Conservation (phyloP, 1,140 invertebrate species). For the Drosophila virilis region DNA sequence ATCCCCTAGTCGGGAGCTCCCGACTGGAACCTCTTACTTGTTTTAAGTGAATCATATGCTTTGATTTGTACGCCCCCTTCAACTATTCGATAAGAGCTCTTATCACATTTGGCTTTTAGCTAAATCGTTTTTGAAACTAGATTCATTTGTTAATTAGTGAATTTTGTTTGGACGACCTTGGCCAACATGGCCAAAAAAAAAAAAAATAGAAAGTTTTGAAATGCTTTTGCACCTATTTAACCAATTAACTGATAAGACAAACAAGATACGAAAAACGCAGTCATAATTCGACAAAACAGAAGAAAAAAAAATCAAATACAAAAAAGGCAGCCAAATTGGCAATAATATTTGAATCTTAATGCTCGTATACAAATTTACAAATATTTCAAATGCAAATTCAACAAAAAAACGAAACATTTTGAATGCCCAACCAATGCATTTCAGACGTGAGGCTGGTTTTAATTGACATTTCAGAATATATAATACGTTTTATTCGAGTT, state of each 20-base stretch:
- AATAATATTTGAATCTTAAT: neutral
- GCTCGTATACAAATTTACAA: neutral
- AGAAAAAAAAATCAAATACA: neutral
- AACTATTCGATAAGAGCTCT: slow-evolving; percentile 21
- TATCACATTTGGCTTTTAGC: slow-evolving; percentile 13
- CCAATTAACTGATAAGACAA: slow-evolving; percentile 32
- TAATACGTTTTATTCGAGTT: too few species aligned
- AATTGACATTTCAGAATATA: too few species aligned
- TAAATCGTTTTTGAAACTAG: slow-evolving; percentile 9
- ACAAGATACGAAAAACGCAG: slow-evolving; percentile 7
- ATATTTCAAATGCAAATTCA: neutral
- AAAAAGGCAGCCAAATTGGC: neutral
- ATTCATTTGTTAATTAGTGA: slow-evolving; percentile 15
- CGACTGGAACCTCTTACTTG: too few species aligned
- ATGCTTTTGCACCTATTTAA: slow-evolving; percentile 5
- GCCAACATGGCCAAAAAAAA: slow-evolving; percentile 2
- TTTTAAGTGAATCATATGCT: slow-evolving; percentile 9
- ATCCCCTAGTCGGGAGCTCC: too few species aligned
- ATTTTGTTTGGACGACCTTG: slow-evolving; percentile 36
- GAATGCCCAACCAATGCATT: neutral
- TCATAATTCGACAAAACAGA: neutral
- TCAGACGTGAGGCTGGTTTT: neutral
- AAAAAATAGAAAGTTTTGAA: slow-evolving; percentile 38
- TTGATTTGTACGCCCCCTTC: slow-evolving; percentile 37
- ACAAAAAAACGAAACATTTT: neutral